Percentiles rank a stretch among this genome's conserved stretches.
These are phyloP conservation scores for Caenorhabditis panamensis DNA, from an alignment of 2,888 invertebrate species.

Conservation along the genomic window DNA sequence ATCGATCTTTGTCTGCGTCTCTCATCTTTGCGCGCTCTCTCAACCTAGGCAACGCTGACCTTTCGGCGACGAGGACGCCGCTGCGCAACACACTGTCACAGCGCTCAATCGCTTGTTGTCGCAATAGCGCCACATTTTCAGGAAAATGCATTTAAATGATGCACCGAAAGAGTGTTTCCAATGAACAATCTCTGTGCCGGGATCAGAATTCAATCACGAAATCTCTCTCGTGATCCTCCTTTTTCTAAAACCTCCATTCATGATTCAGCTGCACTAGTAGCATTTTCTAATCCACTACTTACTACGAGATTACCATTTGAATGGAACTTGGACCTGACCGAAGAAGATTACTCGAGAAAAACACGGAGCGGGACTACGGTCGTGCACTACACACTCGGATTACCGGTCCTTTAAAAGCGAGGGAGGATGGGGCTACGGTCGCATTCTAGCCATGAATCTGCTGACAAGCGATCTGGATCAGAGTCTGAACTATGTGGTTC, in stretches of 20 bases:
- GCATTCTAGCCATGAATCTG: constrained; percentile 11
- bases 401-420: constrained; percentile 5
- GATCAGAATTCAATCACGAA: background rate
- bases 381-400: constrained; percentile 6
- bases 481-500: constrained; percentile 48
- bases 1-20: too few relatives aligned
- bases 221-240: background rate
- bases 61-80: too few relatives aligned
- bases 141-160: constrained; percentile 5
- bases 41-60: too few relatives aligned
- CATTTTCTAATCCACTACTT: constrained; percentile 26
- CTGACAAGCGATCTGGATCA: constrained; percentile 35
- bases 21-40: too few relatives aligned
- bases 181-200: background rate
- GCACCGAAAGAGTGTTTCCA: too few relatives aligned
- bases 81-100: too few relatives aligned
- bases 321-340: background rate
- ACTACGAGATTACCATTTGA: constrained; percentile 26
- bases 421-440: background rate
- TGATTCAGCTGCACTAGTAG: constrained; percentile 11
- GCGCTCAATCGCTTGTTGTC: too few relatives aligned
- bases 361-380: constrained; percentile 9
- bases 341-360: background rate
- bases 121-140: too few relatives aligned
- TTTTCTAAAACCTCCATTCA: background rate